Base-by-base conservation (phyloP, 1,140 invertebrate species). In the Drosophila truncata region DNA sequence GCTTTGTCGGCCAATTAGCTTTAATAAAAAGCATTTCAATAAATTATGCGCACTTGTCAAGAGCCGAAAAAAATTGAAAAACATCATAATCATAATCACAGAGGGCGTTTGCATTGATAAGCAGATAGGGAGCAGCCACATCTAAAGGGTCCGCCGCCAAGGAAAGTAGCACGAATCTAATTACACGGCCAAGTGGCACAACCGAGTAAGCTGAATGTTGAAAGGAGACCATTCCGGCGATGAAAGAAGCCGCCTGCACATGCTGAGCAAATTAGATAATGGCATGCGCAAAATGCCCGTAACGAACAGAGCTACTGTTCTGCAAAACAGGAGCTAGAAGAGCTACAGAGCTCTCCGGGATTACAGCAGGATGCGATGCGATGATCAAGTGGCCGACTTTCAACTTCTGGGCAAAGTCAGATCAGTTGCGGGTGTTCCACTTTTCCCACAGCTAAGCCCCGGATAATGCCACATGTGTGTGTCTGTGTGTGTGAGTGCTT, bases 1-100 rank as follows among this genome's bases (percentile, higher is more conserved):
- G 52, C 60, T 79, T 83, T 80, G 84, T 84, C 84, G 84, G 54
- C 58, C 85, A 78, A 90, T 87, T 87, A 87, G 73, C 84, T 87
- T 88, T 87, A 84, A 88, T 87, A 90, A 84, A 71, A 84, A 78
- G 65, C 73, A 80, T 69, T 84, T 78, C 81, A 84, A 87, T 87
- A 87, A 90, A 87, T 88, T 88, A 74, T 75, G 39, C 41, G 47
- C 65, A 72, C 74, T 59, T 59, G 65, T 47, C 44, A 35, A 67
- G 44, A 29, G 44, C 16, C 73, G 52, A 74, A 77, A 35, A 27
- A 27, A 5, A 29, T 29, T 29, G 27, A 29, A 29, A 37, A 37
- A 55, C 52, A 55, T 55, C 33, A 37, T 13, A 37, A 78, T 78
- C 74, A 63, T 76, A 76, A 55, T 66, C 46, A 25, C 20, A n/a